Evolutionary conservation across 2,888 invertebrate species (phyloP), one percentile per base, ranked within the genome.

Genomic region (Eupithecia exiguata): DNA sequence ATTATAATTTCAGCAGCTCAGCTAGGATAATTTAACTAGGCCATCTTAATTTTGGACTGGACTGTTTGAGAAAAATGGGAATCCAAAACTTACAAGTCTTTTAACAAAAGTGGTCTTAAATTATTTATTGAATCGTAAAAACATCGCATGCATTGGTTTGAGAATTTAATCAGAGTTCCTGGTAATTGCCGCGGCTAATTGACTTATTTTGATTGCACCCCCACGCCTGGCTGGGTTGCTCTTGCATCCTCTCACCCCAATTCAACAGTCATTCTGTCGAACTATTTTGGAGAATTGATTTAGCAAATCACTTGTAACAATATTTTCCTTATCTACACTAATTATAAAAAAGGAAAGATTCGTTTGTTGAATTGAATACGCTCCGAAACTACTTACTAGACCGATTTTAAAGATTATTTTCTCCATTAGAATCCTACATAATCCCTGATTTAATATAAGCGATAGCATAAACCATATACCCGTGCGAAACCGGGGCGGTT

Each of bases 131-230:
- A 16, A 1, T 63, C 63, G 36, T 38, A n/a, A 63, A 36, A 36
- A 65, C 63, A 53, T 36, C 38, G 49, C 38, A 38, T 38, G 16
- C 30, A 63, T 58, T 25, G 58, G 36, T 53, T 49, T 38, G 69
- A 72, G 43, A 66, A 43, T 79, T 82, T 80, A 82, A 86, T 85
- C 83, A 82, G 79, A 77, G 81, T 78, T 79, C 68, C 69, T 74
- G 72, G 70, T 83, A 83, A 86, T 87, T 84, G 83, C 72, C 74
- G 76, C 76, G 63, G 78, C 77, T 86, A 86, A 88, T 87, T 87
- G 84, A 82, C 82, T 70, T 68, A 65, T 70, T 72, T 72, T 67
- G 46, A 63, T 70, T 68, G 70, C 70, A n/a, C 53, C 66, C 43
- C 18, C 46, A 36, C 30, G 63, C 63, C 63, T 18, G n/a, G 62